Evolutionary conservation across 2,888 invertebrate genomes (phyloP), one percentile per base, ranked within the genome.

Genomic region (Gryllus longicercus): DNA sequence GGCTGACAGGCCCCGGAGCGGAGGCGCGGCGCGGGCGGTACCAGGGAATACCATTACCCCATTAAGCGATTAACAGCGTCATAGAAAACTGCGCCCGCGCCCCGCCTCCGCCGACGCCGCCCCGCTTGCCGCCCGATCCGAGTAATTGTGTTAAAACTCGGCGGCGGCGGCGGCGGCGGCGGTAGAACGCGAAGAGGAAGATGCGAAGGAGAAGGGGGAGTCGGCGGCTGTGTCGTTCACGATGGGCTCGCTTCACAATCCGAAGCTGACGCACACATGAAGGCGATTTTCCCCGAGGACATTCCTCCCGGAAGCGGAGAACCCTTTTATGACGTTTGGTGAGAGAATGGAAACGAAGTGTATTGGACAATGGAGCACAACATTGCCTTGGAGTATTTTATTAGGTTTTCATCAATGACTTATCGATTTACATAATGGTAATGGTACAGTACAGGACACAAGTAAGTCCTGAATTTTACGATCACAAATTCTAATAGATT

Each of bases 11-110:
- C 63, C n/a, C 63, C 63, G 16, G n/a, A 63, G 63, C 63, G 63
- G n/a, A 63, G 63, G 63, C 63, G 63, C 16, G n/a, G 63, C 63
- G 63, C 63, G 63, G 63, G 63, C 63, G 14, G 63, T 63, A 63
- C 63, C 63, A 63, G 63, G 63, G 63, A 63, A 63, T 63, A 63
- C 63, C 63, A 63, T 63, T 63, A 63, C 63, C 63, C 63, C 63
- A 63, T 63, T 63, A 63, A 63, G 63, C 63, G 63, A 63, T 63
- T 63, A 63, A 63, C 63, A 63, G 63, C 63, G 63, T 63, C 63
- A 63, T 63, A 63, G 63, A 63, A 63, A 63, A 63, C 63, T 63
- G 63, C 63, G 63, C 63, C 63, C 63, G 63, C 63, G n/a, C 63
- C 63, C 63, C 63, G 63, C 63, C 63, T 1, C 63, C 63, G 63